phyloP scores from a whole-genome alignment of 2,888 invertebrate species.

The Cistogaster globosa region DNA sequence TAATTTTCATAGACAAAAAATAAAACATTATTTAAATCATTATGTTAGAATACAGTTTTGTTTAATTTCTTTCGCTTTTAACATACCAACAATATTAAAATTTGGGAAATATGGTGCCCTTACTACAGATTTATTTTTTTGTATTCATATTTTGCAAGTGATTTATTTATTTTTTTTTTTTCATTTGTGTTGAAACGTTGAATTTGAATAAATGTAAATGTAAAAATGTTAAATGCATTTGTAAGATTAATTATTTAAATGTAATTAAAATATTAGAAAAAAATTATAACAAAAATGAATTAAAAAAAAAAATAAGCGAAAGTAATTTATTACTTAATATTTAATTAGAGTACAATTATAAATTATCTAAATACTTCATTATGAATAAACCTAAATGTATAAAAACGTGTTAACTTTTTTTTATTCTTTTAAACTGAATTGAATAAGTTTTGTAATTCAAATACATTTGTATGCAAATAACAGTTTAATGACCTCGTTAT shows the following conservation, averaged over 20 bases:
- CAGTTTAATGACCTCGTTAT: not conserved
- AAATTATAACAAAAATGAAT: no score
- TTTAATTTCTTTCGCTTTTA: not conserved
- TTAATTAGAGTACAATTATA: no score
- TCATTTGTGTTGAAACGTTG: slow-evolving; percentile 11
- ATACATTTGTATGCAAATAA: not conserved
- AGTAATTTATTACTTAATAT: not conserved
- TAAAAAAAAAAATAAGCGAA: not conserved
- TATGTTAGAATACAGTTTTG: no score
- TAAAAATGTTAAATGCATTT: slow-evolving; percentile 31
- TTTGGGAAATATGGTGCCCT: slow-evolving; percentile 86
- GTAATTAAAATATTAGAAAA: not conserved
- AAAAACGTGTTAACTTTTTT: not conserved
- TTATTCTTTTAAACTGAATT: not conserved
- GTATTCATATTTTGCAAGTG: slow-evolving; percentile 7
- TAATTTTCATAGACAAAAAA: no score
- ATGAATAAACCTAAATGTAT: not conserved
- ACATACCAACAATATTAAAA: slow-evolving; percentile 86
- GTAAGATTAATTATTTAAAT: slow-evolving; percentile 7
- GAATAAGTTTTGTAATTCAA: not conserved
- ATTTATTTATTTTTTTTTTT: not conserved
- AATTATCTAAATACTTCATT: not conserved
- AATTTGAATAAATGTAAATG: slow-evolving; percentile 18
- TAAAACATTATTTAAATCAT: no score
- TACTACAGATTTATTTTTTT: slow-evolving; percentile 80